Conservation (phyloP, 2,888 invertebrate genomes). For the Chromoteleia sp. region DNA sequence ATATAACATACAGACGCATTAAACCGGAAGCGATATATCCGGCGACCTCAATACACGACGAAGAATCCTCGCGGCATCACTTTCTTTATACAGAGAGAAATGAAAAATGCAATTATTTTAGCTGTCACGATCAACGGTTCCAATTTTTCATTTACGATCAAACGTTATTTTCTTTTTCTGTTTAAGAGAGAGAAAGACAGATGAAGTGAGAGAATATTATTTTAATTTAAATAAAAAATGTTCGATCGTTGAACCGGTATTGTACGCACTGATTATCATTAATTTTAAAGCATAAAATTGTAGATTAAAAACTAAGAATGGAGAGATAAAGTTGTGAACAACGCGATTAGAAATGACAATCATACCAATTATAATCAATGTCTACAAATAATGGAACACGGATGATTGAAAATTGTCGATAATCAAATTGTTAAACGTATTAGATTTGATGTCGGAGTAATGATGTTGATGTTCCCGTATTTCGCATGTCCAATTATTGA, state of each 20-base stretch:
- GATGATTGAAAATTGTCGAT: slow-evolving; percentile 17
- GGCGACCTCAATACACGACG: slow-evolving; percentile 73
- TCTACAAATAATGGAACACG: slow-evolving; percentile 1
- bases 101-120: slow-evolving; percentile 24
- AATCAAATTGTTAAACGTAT: slow-evolving; percentile 15
- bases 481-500: slow-evolving; percentile 33
- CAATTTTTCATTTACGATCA: not conserved
- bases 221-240: no score
- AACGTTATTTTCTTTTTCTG: not conserved
- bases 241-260: no score
- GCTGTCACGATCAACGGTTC: not conserved
- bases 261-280: no score
- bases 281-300: not conserved
- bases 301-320: not conserved
- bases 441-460: slow-evolving; percentile 12
- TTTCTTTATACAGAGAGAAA: slow-evolving; percentile 60
- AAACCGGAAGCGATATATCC: slow-evolving; percentile 74
- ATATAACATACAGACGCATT: slow-evolving; percentile 42
- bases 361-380: not conserved
- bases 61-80: slow-evolving; percentile 56
- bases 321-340: not conserved
- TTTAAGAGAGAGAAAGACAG: not conserved
- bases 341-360: not conserved
- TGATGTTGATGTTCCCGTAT: slow-evolving; percentile 32
- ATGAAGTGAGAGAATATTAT: no score